Base-by-base conservation (phyloP, 1,140 invertebrate species). In the Drosophila willistoni region DNA sequence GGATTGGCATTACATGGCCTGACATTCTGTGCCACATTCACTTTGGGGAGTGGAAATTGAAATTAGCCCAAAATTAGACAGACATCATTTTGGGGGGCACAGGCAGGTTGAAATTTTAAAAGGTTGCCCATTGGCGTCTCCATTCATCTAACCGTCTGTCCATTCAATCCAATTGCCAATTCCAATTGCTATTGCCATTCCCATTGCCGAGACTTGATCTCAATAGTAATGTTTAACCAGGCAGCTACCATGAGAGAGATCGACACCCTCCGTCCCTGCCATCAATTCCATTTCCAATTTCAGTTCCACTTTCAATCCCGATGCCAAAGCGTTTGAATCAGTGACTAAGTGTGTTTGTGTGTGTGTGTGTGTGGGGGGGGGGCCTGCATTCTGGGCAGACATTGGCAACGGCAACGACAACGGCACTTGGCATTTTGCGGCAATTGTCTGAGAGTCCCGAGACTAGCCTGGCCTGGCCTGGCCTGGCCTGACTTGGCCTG, bases 21-120 rank as follows among this genome's bases (percentile, higher is more conserved):
- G 14, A 17, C 7, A 7, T 9, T 22, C 17, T 51, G 44, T 61
- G 47, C 47, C 44, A n/a, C 34, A 3, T 10, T 7, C 36, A 42
- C 62, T 47, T 41, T 9, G 29, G 66, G 68, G 62, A 69, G 73
- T 82, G 70, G 65, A 87, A 86, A 87, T 86, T 86, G 83, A 86
- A 86, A 86, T 86, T 87, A 86, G 83, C 72, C 73, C 61, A 73
- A 86, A 86, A 83, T 83, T 70, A 77, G 83, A 74, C 83, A 76
- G 75, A 86, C 79, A 68, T 13, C 36, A 68, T 63, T 25, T 66
- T 69, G 67, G 75, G 29, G 29, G 29, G 29, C 29, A 29, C 29
- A 29, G 29, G 73, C 75, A 86, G 72, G 76, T 85, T 85, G 76
- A 68, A 64, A 75, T 56, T 29, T 75, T 54, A 66, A 57, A 85